Percentiles rank a stretch among this genome's conserved stretches.
These are phyloP conservation scores for Heliconius hewitsoni DNA, from an alignment of 1,140 invertebrate species.

Conservation along the genomic window DNA sequence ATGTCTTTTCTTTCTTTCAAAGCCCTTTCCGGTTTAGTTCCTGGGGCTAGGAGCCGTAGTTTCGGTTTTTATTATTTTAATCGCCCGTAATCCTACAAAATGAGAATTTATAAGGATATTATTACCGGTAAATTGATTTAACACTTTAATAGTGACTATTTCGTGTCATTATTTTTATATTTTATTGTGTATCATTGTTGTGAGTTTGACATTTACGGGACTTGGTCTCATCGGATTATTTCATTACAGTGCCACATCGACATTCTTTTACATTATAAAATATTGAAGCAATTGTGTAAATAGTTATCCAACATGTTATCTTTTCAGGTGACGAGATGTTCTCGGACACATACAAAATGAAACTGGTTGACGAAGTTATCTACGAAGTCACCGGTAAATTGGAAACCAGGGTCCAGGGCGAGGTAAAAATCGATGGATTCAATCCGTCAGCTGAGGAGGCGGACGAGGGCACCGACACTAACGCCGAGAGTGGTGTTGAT, in stretches of 20 bases:
- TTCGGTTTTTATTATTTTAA: conserved; percentile 85
- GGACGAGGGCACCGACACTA: conserved; percentile 91
- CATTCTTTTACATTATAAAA: conserved; percentile 30
- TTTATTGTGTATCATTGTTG: conserved; percentile 42
- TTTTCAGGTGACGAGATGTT: conserved; percentile 97
- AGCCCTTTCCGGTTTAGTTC: conserved; percentile 83
- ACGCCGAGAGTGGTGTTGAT: conserved; percentile 92
- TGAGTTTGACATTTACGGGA: conserved; percentile 71
- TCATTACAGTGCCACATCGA: conserved; percentile 63
- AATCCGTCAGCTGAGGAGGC: conserved; percentile 96
- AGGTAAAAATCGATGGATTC: conserved; percentile 91
- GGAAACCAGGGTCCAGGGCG: conserved; percentile 88
- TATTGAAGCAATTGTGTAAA: conserved; percentile 7
- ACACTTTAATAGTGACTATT: conserved; percentile 42
- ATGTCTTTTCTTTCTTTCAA: conserved; percentile 46
- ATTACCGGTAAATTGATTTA: conserved; percentile 88
- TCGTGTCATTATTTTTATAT: conserved; percentile 45
- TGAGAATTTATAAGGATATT: conserved; percentile 98
- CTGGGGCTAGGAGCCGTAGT: conserved; percentile 82
- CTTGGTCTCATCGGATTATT: conserved; percentile 49
- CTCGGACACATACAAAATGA: conserved; percentile 97
- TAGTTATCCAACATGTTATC: conserved; percentile 34
- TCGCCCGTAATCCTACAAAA: conserved; percentile 89
- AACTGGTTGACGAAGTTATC: conserved; percentile 94
- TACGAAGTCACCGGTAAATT: conserved; percentile 97